These are phyloP conservation scores for Drosophila virilis DNA, from an alignment of 1,140 invertebrate genomes.

Conservation along the genomic window DNA sequence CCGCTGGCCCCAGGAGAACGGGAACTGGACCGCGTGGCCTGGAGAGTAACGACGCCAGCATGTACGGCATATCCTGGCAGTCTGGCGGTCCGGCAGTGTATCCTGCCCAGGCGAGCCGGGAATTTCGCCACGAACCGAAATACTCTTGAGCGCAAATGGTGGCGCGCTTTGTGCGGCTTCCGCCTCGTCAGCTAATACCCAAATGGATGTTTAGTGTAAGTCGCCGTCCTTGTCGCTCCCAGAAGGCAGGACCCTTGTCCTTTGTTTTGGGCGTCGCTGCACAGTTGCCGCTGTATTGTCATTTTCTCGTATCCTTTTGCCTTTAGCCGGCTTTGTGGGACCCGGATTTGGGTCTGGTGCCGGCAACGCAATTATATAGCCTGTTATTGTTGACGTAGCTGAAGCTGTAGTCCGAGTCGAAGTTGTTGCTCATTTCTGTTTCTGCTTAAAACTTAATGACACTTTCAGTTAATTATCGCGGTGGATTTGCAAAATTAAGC, in stretches of 20 bases:
- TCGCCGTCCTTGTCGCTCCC: constrained; percentile 34
- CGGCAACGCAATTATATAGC: constrained; percentile 66
- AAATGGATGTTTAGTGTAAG: constrained; percentile 82
- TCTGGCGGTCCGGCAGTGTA: neutral
- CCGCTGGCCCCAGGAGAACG: neutral
- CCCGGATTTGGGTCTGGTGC: constrained; percentile 24
- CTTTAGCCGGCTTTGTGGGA: constrained; percentile 47
- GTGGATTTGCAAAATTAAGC: constrained; percentile 83
- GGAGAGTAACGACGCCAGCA: constrained; percentile 17
- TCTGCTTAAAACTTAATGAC: constrained; percentile 82
- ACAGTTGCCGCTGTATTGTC: constrained; percentile 43
- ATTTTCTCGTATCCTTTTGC: constrained; percentile 62
- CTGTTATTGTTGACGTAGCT: constrained; percentile 79
- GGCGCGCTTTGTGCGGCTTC: constrained; percentile 76
- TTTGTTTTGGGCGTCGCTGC: constrained; percentile 17
- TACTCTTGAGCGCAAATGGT: constrained; percentile 76
- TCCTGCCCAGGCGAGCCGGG: constrained; percentile 28
- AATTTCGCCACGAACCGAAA: constrained; percentile 38
- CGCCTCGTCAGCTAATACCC: constrained; percentile 74
- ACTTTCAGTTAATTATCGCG: constrained; percentile 82
- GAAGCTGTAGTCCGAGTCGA: constrained; percentile 7
- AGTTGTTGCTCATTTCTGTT: constrained; percentile 75
- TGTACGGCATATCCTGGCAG: constrained; percentile 26
- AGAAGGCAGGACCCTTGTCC: neutral
- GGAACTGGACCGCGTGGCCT: neutral